Evolutionary conservation across 2,797 vertebrate species (phyloP).

Genomic region (Trematomus bernacchii): DNA sequence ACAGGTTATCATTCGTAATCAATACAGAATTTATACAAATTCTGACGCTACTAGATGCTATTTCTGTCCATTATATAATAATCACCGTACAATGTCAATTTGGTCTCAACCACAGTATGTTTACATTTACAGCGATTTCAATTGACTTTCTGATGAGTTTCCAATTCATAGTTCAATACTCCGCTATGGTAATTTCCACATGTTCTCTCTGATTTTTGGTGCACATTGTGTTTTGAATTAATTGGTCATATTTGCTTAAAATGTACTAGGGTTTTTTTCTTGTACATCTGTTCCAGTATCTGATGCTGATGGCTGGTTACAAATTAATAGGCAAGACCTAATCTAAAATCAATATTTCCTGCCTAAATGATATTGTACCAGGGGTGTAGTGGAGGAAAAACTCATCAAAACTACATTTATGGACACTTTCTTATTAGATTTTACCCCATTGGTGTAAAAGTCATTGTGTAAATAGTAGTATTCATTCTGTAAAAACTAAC

Average conservation of each 20-base stretch:
- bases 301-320: constrained; percentile 1
- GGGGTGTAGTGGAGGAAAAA: not conserved
- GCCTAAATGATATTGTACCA: not conserved
- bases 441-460: not conserved
- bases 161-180: too few relatives aligned
- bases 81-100: too few relatives aligned
- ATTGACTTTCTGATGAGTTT: not conserved
- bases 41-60: not conserved
- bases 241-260: constrained; percentile 17
- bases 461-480: not conserved
- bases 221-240: constrained; percentile 1
- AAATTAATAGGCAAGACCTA: not conserved
- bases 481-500: not conserved
- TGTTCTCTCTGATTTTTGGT: not conserved
- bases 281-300: not conserved
- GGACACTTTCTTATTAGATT: not conserved
- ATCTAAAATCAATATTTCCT: not conserved
- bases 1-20: not conserved
- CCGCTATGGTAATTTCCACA: not conserved
- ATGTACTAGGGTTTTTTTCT: not conserved
- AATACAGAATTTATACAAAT: not conserved
- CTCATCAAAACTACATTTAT: not conserved
- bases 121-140: not conserved
- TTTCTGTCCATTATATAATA: not conserved
- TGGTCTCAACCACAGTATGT: not conserved